Evolutionary conservation across 2,113 vertebrate genomes (phyloP), one percentile per base, ranked within the genome.

Genomic region (Collichthys lucidus): DNA sequence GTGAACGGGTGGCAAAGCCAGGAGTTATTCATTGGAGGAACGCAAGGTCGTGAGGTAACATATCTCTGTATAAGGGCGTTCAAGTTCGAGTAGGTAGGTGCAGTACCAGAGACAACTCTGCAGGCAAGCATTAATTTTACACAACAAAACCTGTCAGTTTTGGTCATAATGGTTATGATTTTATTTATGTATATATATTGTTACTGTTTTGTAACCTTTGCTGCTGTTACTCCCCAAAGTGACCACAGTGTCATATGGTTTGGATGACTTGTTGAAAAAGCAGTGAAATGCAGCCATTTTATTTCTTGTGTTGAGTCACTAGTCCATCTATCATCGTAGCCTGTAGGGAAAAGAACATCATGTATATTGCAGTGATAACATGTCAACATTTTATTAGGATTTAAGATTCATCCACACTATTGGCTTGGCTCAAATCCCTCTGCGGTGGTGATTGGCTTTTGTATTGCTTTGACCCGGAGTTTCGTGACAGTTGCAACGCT

Each of bases 381-480:
- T 42, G 11, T n/a, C 3, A 74, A 56, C 29, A 64, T 68, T 17
- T 31, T 44, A 44, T 71, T 65, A 15, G 56, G 47, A 74, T 56
- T 61, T 24, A 42, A 63, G 17, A 31, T 74, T 49, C 12, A 29
- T n/a, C 20, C 2, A 0, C 22, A 16, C 46, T 15, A 17, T 44
- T 29, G 62, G 16, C 14, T 63, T 44, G n/a, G 19, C 24, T 42
- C 0, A 57, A 69, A 56, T 69, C 52, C 52, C 42, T 24, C 24
- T 55, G 31, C 2, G 2, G 24, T 24, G 10, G 66, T 49, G 59
- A 76, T 5, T 56, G 63, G 47, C 20, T 56, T 69, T 47, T 73
- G 46, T 55, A 74, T 74, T 83, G 66, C 61, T 73, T 63, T 92
- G 79, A 90, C 71, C 92, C 90, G 90, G 11, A 50, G 40, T 49